Base-by-base conservation (phyloP, 2,888 invertebrate species). In the Coenonympha glycerion region DNA sequence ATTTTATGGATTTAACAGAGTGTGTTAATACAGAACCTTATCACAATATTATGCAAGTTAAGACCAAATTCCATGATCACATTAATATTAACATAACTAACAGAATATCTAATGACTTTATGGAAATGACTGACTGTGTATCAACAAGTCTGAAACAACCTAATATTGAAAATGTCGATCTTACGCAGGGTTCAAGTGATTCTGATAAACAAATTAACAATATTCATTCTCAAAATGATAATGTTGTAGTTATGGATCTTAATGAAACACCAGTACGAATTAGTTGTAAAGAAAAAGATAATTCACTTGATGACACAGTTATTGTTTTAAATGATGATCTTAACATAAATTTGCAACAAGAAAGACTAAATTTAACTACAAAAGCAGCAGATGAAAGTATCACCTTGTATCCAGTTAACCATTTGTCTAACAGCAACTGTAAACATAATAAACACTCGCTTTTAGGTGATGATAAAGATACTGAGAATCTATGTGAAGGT, bases 111-210 rank as follows among this genome's bases (percentile, higher is more conserved):
- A 64, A 77, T 68, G 77, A 83, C 64, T 67, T 71, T 47, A 80
- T 84, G 80, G 82, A 84, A 59, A 69, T 81, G 0, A 81, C 83
- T 47, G 66, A 78, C 41, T 83, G 83, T 71, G 65, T 77, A 44
- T 58, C 57, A 28, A 52, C 56, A 18, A 58, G 49, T 21, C 66
- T 65, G 64, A 69, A 55, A 57, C 56, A 45, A 51, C 22, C 22
- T 34, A 50, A 53, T 41, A 26, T 61, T 31, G 55, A 64, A 39
- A 64, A 66, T 48, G 68, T 76, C 49, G 68, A 76, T 54, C 58
- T 74, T 1, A 77, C 69, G 34, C 67, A 68, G 58, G 58, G 55
- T 47, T 60, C 55, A 47, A 21, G 31, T 47, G 6, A 34, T 9
- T 34, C 31, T 41, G 26, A 24, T 18, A 39, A 40, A 31, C 13